These are phyloP conservation scores for Cyprinodon tularosa DNA, from an alignment of 2,113 vertebrate genomes.

Conservation along the genomic window DNA sequence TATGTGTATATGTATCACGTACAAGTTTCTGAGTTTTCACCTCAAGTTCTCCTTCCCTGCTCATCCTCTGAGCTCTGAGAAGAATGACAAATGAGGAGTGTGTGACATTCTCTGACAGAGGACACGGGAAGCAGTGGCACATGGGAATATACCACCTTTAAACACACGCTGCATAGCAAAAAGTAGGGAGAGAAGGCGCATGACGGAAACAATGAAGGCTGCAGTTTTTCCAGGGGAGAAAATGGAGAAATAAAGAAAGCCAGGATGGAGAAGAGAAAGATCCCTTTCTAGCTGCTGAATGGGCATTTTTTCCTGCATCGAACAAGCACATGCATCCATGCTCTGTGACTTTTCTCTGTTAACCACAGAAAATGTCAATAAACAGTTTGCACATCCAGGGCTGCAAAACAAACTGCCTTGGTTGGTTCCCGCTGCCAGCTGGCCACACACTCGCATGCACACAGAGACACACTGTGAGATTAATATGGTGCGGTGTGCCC, in stretches of 20 bases:
- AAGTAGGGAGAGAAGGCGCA: conserved; percentile 26
- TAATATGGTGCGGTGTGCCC: conserved; percentile 51
- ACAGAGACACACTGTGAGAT: conserved; percentile 50
- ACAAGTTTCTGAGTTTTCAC: conserved; percentile 38
- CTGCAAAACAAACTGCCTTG: conserved; percentile 67
- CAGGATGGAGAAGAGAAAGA: conserved; percentile 36
- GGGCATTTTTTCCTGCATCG: conserved; percentile 37
- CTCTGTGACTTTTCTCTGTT: conserved; percentile 62
- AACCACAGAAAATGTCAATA: conserved; percentile 79
- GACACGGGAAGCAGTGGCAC: conserved; percentile 43
- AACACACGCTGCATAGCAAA: conserved; percentile 52
- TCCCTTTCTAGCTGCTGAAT: conserved; percentile 70
- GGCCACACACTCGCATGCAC: conserved; percentile 43
- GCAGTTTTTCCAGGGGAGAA: not conserved
- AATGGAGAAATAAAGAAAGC: conserved; percentile 52
- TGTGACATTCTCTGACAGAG: conserved; percentile 59
- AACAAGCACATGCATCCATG: conserved; percentile 29
- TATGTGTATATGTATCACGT: conserved; percentile 11
- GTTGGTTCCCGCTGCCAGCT: conserved; percentile 57
- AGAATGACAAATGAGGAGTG: conserved; percentile 68
- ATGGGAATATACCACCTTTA: conserved; percentile 55
- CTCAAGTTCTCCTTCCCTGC: conserved; percentile 55
- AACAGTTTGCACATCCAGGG: conserved; percentile 71
- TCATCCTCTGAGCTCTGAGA: conserved; percentile 45
- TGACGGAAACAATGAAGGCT: conserved; percentile 20